These are phyloP conservation scores for Drosophila littoralis DNA, from an alignment of 1,140 invertebrate genomes.

Conservation along the genomic window DNA sequence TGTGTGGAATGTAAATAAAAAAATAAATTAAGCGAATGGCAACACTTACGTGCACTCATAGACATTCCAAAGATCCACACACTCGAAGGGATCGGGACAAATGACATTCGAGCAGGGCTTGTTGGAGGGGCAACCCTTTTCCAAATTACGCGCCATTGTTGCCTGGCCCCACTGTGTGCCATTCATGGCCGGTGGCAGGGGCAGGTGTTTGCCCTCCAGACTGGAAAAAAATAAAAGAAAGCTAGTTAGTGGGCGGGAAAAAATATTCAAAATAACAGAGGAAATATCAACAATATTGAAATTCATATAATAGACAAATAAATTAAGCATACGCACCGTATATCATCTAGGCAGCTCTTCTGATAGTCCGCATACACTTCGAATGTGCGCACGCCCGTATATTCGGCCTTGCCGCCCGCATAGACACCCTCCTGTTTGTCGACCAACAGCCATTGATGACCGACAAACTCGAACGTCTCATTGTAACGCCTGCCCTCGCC, in stretches of 20 bases:
- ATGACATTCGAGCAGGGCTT: constrained; percentile 96
- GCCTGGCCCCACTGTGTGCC: constrained; percentile 97
- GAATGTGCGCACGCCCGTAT: constrained; percentile 95
- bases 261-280: neutral
- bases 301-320: neutral
- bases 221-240: constrained; percentile 80
- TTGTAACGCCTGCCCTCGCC: constrained; percentile 97
- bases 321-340: constrained; percentile 86
- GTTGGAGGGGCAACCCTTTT: constrained; percentile 95
- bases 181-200: constrained; percentile 95
- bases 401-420: constrained; percentile 97
- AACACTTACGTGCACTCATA: constrained; percentile 97
- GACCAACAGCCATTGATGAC: constrained; percentile 95
- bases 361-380: constrained; percentile 98
- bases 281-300: neutral
- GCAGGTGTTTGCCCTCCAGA: constrained; percentile 95
- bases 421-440: constrained; percentile 98
- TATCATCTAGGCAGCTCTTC: constrained; percentile 89
- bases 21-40: neutral
- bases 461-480: constrained; percentile 95
- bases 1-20: constrained; percentile 13
- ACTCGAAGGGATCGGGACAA: constrained; percentile 96
- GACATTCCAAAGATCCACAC: constrained; percentile 98
- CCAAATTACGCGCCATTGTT: constrained; percentile 95
- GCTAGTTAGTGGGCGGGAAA: neutral